These are phyloP conservation scores for Enteromius thamalakanensis DNA, from an alignment of 2,797 vertebrate genomes.

Conservation along the genomic window DNA sequence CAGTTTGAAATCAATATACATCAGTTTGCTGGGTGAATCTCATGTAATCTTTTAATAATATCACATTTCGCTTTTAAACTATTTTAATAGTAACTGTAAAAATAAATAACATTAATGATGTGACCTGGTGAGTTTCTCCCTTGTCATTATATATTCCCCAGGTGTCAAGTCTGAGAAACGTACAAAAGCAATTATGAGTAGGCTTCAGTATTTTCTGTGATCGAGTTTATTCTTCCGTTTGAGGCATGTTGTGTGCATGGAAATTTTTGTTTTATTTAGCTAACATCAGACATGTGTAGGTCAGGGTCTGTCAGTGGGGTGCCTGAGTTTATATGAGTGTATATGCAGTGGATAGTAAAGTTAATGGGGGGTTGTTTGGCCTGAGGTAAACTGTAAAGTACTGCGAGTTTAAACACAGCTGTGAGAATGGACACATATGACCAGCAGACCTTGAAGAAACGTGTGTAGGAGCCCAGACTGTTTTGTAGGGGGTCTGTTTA, in stretches of 20 bases:
- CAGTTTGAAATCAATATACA: background rate
- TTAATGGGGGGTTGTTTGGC: constrained; percentile 17
- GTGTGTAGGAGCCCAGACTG: background rate
- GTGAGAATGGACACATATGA: constrained; percentile 50
- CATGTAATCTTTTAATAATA: background rate
- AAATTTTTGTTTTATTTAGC: constrained; percentile 32
- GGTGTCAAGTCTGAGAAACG: background rate
- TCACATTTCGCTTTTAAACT: background rate
- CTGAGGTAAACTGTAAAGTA: constrained; percentile 57
- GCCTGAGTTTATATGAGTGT: constrained; percentile 8
- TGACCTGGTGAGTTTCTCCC: background rate
- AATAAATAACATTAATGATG: background rate
- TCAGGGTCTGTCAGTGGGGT: constrained; percentile 23
- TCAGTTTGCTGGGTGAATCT: background rate
- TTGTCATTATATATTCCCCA: background rate
- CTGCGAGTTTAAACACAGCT: constrained; percentile 60
- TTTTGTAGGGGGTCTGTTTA: constrained; percentile 22
- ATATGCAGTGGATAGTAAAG: constrained; percentile 36
- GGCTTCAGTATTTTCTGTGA: background rate
- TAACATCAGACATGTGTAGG: constrained; percentile 29
- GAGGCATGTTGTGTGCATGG: background rate
- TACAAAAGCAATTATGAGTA: background rate
- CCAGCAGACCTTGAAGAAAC: constrained; percentile 19
- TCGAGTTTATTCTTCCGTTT: background rate
- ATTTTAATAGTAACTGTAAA: no score